Conservation (phyloP, 1,140 invertebrate species). For the Neodiprion pinetum region DNA sequence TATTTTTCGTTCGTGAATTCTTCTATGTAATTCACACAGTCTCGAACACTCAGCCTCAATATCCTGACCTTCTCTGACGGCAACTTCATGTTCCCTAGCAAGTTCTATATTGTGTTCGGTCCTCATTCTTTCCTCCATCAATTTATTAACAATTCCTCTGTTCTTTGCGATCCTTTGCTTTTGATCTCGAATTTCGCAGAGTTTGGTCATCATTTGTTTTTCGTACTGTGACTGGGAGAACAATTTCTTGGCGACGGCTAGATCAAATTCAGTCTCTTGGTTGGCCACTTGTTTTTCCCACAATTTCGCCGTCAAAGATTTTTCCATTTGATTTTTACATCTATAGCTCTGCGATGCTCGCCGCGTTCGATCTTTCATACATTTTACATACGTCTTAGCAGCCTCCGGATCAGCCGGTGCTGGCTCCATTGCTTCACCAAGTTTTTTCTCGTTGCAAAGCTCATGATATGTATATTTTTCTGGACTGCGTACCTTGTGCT, state of each 20-base stretch:
- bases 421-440: constrained; percentile 32
- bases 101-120: constrained; percentile 57
- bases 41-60: constrained; percentile 63
- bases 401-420: constrained; percentile 37
- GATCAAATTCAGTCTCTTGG: constrained; percentile 61
- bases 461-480: constrained; percentile 40
- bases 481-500: constrained; percentile 20
- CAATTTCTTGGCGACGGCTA: constrained; percentile 61
- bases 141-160: constrained; percentile 57
- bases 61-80: constrained; percentile 52
- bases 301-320: constrained; percentile 43
- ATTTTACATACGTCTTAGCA: constrained; percentile 39
- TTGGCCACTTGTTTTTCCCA: constrained; percentile 52
- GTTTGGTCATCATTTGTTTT: constrained; percentile 67
- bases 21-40: constrained; percentile 61
- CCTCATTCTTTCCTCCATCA: constrained; percentile 58
- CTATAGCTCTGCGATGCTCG: constrained; percentile 30
- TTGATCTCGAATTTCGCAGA: constrained; percentile 66
- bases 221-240: constrained; percentile 68
- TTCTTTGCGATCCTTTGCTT: constrained; percentile 62
- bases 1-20: constrained; percentile 54
- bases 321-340: constrained; percentile 45
- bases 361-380: constrained; percentile 41
- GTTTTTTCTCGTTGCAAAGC: constrained; percentile 50
- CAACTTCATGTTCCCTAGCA: constrained; percentile 57